Evolutionary conservation across 2,113 vertebrate species (phyloP).

Genomic region (Abramis brama): DNA sequence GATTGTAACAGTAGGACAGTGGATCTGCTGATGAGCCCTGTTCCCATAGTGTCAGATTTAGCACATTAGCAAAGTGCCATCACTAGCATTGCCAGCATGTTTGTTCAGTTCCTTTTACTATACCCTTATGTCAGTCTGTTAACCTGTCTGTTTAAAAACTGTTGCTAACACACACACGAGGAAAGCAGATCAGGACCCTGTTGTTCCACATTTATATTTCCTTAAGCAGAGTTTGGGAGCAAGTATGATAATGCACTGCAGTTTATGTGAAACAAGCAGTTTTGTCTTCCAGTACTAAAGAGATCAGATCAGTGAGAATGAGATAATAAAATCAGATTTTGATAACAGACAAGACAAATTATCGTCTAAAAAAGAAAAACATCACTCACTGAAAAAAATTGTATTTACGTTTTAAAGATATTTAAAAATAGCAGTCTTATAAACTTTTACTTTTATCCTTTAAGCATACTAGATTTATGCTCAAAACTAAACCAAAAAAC

Average conservation of each 20-base stretch:
- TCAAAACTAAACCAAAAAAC: background rate
- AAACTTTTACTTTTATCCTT: background rate
- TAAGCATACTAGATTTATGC: background rate
- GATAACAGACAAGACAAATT: background rate
- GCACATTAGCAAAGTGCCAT: conserved; percentile 70
- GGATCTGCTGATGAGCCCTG: conserved; percentile 72
- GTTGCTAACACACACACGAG: background rate
- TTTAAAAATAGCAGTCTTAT: background rate
- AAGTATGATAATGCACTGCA: background rate
- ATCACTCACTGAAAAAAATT: background rate
- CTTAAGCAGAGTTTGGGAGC: background rate
- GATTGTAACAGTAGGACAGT: conserved; percentile 72
- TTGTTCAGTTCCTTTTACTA: conserved; percentile 56
- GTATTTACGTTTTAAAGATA: background rate
- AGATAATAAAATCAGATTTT: conserved; percentile 1
- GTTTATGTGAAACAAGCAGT: background rate
- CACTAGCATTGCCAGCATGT: conserved; percentile 59
- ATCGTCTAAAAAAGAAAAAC: background rate
- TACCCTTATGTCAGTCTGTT: conserved; percentile 24
- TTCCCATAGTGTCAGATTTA: conserved; percentile 74
- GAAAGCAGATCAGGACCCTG: background rate
- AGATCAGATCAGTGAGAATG: background rate
- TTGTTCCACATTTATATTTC: background rate
- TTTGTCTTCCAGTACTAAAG: background rate
- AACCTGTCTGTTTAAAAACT: conserved; percentile 22